Base-by-base conservation (phyloP, 2,797 vertebrate species). In the Mus minutoides region DNA sequence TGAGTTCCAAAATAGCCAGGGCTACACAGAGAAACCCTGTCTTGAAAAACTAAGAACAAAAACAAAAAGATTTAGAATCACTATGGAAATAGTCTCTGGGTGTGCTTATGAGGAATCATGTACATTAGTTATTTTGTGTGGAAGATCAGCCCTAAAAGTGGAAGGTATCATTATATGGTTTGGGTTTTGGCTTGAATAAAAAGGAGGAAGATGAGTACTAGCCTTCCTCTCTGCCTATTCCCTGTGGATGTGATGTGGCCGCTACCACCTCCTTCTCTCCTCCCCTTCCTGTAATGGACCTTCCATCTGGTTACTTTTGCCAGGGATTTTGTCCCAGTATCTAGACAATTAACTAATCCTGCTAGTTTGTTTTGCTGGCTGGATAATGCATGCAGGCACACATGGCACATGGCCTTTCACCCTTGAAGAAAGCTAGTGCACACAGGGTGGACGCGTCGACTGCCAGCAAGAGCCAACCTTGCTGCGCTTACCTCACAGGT, bases 401-500 rank as follows among this genome's bases (percentile, higher is more conserved):
- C 19, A 88, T 71, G 88, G 22, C 60, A 54, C 73, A 14, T 21
- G 87, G 34, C 86, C n/a, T 87, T n/a, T 84, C 78, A 76, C 58
- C 80, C 69, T 58, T 83, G 34, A 82, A 52, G 54, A 94, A 88
- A 84, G 67, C 83, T 40, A 95, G 78, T 73, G 40, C 88, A n/a
- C 43, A 14, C 31, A 94, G 19, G 40, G 60, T 92, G 86, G 54
- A 91, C 92, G 54, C 87, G 80, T 0, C 64, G 71, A 52, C 34
- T 46, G 40, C 11, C 5, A 4, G 13, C 80, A 83, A 83, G 56
- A 60, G 37, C 56, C 60, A 29, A 40, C n/a, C n/a, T 80, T 60
- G 37, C 49, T 93, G 26, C 37, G 82, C 91, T 37, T 88, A 71
- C 69, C 43, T 87, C 76, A 76, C 0, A 58, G 13, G 22, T 94